Evolutionary conservation across 2,888 invertebrate genomes (phyloP).

Genomic region (Bombylius major): DNA sequence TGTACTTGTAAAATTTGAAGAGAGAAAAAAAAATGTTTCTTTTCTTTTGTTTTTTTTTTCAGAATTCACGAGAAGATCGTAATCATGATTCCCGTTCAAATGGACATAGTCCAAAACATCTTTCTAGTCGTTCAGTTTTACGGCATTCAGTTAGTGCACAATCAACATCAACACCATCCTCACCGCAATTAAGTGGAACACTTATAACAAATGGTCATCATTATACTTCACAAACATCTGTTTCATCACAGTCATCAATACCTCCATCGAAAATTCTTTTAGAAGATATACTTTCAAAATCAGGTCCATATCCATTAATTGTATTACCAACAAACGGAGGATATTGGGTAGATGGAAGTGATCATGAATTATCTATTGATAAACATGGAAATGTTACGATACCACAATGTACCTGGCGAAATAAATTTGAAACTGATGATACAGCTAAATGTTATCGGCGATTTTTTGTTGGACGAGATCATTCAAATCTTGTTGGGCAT

Average conservation of each 20-base stretch:
- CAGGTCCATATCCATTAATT: conserved; percentile 63
- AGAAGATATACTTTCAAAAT: conserved; percentile 49
- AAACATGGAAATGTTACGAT: conserved; percentile 42
- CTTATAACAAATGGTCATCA: conserved; percentile 22
- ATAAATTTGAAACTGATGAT: conserved; percentile 84
- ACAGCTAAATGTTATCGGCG: conserved; percentile 88
- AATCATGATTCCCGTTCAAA: conserved; percentile 21
- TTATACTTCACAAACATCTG: conserved; percentile 36
- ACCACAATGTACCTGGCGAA: conserved; percentile 42
- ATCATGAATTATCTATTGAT: conserved; percentile 42
- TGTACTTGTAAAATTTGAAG: no score
- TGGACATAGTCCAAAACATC: conserved; percentile 25
- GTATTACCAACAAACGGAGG: conserved; percentile 74
- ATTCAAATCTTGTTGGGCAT: conserved; percentile 82
- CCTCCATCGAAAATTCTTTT: conserved; percentile 51
- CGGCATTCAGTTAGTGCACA: conserved; percentile 34
- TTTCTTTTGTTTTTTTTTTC: conserved; percentile 16
- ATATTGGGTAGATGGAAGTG: conserved; percentile 90
- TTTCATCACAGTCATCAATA: conserved; percentile 36
- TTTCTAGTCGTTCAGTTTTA: conserved; percentile 28
- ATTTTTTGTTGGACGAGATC: conserved; percentile 89
- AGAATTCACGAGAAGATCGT: conserved; percentile 39
- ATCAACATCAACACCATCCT: conserved; percentile 35
- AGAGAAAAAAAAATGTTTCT: no score
- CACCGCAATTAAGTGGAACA: conserved; percentile 33